These are phyloP conservation scores for Oconnorella tubifera DNA, from an alignment of 2,888 invertebrate species.

Conservation along the genomic window DNA sequence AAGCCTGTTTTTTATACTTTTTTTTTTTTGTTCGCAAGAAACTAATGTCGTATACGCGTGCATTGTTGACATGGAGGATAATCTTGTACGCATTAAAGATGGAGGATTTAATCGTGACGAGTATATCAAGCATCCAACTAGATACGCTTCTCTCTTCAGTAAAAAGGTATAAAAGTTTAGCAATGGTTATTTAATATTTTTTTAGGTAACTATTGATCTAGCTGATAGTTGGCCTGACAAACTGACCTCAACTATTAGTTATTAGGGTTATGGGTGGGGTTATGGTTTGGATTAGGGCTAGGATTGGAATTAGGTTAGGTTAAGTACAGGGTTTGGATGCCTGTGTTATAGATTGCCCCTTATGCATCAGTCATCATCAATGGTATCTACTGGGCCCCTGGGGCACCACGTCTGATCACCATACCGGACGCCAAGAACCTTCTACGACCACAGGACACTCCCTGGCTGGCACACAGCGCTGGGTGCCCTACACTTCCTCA, in stretches of 20 bases:
- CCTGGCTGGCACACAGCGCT: constrained; percentile 50
- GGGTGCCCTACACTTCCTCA: constrained; percentile 33
- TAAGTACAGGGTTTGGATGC: too few species aligned
- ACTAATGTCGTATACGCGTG: constrained; percentile 76
- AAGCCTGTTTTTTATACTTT: too few species aligned
- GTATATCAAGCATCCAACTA: constrained; percentile 87
- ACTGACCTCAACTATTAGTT: background rate
- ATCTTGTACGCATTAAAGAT: constrained; percentile 85
- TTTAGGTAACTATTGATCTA: too few species aligned
- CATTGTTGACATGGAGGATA: constrained; percentile 88
- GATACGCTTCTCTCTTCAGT: constrained; percentile 91
- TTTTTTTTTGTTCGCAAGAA: constrained; percentile 7
- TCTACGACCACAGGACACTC: constrained; percentile 69
- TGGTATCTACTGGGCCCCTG: constrained; percentile 98
- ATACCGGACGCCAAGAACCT: constrained; percentile 97
- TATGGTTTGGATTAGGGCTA: too few species aligned
- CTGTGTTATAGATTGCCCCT: constrained; percentile 85
- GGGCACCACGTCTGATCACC: constrained; percentile 89
- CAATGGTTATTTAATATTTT: background rate
- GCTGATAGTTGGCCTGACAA: background rate
- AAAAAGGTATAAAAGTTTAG: constrained; percentile 79
- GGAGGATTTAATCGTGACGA: constrained; percentile 86
- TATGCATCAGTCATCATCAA: constrained; percentile 95
- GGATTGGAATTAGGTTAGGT: too few species aligned
- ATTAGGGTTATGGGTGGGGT: too few species aligned